Base-by-base conservation (phyloP, 2,113 vertebrate species). In the Uria aalge region DNA sequence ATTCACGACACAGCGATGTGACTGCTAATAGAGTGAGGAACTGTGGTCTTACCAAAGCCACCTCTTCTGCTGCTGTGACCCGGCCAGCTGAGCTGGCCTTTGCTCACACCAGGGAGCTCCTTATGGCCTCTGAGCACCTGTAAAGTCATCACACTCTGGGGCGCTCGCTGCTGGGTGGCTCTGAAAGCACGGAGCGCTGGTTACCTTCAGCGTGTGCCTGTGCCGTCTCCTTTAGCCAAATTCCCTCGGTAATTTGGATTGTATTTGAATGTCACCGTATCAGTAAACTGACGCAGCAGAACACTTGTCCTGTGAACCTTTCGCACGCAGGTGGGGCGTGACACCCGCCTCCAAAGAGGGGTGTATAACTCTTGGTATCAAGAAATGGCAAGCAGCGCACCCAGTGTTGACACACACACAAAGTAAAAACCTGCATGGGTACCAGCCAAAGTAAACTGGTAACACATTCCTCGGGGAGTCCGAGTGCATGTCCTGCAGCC, bases 251-350 rank as follows among this genome's bases (percentile, higher is more conserved):
- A 50, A 27, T 26, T 11, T 21, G n/a, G 32, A 9, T 19, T 29
- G 20, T 21, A 4, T 36, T 64, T 21, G 16, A 15, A 8, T 0
- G 3, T 21, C 60, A 27, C 29, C 6, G 0, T 7, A 52, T 71
- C 68, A 38, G 48, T 2, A 7, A 1, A 16, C 15, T 52, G 41
- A 2, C 8, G 0, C 27, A 43, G 72, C 40, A 76, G 62, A 30
- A 57, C 5, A 4, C 62, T 38, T 15, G n/a, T 41, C 50, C 83
- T 21, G 14, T 40, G 76, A 40, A 20, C 47, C 45, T 56, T 62
- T 21, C 5, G 3, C 29, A 18, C 5, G 3, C 30, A 26, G 68
- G 27, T 17, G 73, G 45, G 84, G 69, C 19, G n/a, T 0, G 0
- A 57, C 3, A 2, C 69, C 62, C 3, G 2, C 38, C 69, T 43